Evolutionary conservation across 2,113 vertebrate species (phyloP).

Genomic region (Lanius collurio): DNA sequence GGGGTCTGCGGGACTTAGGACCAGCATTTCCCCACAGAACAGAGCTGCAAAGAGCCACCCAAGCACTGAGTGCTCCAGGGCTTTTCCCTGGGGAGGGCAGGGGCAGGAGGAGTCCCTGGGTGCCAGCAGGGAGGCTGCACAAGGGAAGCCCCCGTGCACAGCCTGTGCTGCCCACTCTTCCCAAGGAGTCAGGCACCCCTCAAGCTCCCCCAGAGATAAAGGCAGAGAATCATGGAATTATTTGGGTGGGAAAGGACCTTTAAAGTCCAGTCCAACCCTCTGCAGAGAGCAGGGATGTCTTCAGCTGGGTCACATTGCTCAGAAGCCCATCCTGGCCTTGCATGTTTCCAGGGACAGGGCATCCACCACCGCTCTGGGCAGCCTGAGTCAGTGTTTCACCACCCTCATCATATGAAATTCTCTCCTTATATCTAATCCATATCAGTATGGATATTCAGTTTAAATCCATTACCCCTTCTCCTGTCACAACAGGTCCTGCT

Average conservation of each 20-base stretch:
- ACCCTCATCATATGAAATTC: background rate
- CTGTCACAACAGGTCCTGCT: background rate
- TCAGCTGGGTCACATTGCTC: background rate
- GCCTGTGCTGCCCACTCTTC: background rate
- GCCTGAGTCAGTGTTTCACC: background rate
- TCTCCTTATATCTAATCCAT: background rate
- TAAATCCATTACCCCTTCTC: background rate
- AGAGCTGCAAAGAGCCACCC: background rate
- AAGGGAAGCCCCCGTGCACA: no score
- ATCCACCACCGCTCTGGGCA: background rate
- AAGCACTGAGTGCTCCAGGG: accelerated
- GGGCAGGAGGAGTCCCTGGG: background rate
- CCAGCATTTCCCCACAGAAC: accelerated
- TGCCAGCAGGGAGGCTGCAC: accelerated
- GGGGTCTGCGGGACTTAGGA: background rate
- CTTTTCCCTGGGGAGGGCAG: accelerated
- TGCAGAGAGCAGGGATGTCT: background rate
- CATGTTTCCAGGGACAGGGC: background rate
- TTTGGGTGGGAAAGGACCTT: background rate
- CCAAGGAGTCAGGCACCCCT: accelerated
- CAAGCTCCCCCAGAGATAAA: accelerated
- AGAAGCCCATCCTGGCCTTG: background rate
- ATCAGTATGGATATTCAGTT: background rate
- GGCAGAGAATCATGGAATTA: background rate
- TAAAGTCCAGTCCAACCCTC: background rate